phyloP scores from a whole-genome alignment of 2,113 vertebrate genomes.

The Tragelaphus strepsiceros region DNA sequence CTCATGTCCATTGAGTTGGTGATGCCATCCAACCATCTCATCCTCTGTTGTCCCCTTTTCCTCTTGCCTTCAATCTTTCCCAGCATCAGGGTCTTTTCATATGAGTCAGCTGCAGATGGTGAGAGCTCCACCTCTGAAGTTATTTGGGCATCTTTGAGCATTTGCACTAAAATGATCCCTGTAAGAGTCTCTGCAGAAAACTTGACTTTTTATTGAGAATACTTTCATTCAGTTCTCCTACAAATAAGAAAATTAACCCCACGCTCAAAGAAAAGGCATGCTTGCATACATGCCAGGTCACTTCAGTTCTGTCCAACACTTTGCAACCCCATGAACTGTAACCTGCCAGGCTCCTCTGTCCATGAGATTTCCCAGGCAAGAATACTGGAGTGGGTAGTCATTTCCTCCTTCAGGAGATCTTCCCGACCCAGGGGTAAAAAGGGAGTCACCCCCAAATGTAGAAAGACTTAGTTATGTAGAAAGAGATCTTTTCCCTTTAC shows the following conservation, averaged over 20 bases:
- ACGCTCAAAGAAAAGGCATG: not conserved
- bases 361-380: not conserved
- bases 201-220: not conserved
- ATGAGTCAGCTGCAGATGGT: not conserved
- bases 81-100: not conserved
- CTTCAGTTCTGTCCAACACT: not conserved
- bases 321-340: not conserved
- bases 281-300: not conserved
- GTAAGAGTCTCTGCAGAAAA: not conserved
- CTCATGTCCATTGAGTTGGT: not conserved
- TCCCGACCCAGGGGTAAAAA: not conserved
- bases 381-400: not conserved
- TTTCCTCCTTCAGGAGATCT: not conserved
- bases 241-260: not conserved
- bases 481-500: not conserved
- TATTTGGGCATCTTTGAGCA: not conserved
- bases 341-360: not conserved
- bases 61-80: not conserved
- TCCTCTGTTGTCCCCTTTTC: not conserved
- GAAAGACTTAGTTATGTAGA: not conserved
- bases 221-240: not conserved
- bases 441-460: not conserved
- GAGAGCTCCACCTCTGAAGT: not conserved
- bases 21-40: not conserved
- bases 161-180: not conserved